Evolutionary conservation across 2,888 invertebrate species (phyloP).

Genomic region (Ischnus inquisitorius): DNA sequence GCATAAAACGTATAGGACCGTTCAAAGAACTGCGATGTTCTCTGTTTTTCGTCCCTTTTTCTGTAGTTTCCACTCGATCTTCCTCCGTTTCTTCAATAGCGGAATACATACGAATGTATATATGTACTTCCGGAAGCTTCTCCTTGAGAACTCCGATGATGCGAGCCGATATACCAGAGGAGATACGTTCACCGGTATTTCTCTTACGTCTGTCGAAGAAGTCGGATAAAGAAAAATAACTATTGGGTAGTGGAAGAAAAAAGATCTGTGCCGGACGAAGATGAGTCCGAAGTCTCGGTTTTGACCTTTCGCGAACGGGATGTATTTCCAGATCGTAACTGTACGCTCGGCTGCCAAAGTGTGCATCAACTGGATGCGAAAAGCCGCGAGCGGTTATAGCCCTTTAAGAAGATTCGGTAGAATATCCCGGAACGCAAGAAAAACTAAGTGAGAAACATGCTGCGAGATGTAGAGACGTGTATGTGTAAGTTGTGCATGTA

Average conservation of each 20-base stretch:
- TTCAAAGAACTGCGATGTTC: neutral
- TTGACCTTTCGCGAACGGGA: conserved; percentile 21
- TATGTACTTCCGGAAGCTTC: neutral
- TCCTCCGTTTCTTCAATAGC: neutral
- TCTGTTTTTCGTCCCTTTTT: neutral
- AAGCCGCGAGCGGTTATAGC: no score
- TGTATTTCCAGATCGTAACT: conserved; percentile 3
- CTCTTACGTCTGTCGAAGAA: neutral
- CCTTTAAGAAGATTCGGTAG: no score
- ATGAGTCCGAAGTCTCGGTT: conserved; percentile 6
- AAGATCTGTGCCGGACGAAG: neutral
- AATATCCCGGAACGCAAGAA: no score
- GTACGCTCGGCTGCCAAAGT: no score
- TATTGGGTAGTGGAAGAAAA: neutral
- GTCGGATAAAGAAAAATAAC: neutral
- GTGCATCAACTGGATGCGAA: no score
- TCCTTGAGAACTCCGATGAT: neutral
- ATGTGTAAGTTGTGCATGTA: neutral
- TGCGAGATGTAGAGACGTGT: conserved; percentile 20
- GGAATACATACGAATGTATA: neutral
- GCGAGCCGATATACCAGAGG: conserved; percentile 8
- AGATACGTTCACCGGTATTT: neutral
- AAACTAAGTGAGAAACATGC: neutral
- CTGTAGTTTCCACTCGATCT: neutral
- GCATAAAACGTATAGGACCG: neutral